Evolutionary conservation across 1,140 invertebrate genomes (phyloP), one percentile per base, ranked within the genome.

Genomic region (Heliconius melpomene): DNA sequence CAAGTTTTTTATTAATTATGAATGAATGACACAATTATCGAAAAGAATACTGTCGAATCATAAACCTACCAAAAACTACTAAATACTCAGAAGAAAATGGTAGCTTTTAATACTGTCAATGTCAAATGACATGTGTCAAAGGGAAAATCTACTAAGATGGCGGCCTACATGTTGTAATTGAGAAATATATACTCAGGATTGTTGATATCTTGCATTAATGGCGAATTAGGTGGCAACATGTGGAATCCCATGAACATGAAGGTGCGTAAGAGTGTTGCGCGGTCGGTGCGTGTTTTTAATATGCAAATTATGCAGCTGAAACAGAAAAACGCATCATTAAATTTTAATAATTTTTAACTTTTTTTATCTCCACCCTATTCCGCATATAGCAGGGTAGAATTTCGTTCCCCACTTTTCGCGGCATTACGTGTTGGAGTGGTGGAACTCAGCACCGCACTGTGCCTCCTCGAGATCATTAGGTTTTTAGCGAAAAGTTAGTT

Each of bases 171-270:
- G 91, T 96, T 96, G 94, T 97, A 98, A 85, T 97, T 95, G 96
- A 98, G 96, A 94, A 97, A 97, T 85, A 97, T 95, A 91, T 97
- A 97, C 84, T 96, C 96, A 16, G 95, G 95, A 82, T 96, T 91
- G 87, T 95, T 95, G 87, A 96, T 95, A 85, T 96, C 95, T 88
- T 92, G 95, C 88, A 97, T 95, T 84, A 98, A 94, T n/a, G 96
- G 95, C 77, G 98, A 97, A 85, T 96, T 97, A 73, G 98, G 98
- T 60, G 97, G 96, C 82, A 99, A 95, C 71, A 97, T 96, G 82
- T 96, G 96, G 95, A 99, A 99, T 72, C 98, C 98, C 95, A 99
- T 96, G 95, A 99, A 99, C 97, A 99, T 98, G 96, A 99, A 99
- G 74, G 98, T 98, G 87, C 98, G 97, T 76, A 99, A 96, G 78